Percentiles rank a stretch among this genome's conserved stretches.
Conservation (phyloP, 2,797 vertebrate species). For the Melanotaenia trifasciata region DNA sequence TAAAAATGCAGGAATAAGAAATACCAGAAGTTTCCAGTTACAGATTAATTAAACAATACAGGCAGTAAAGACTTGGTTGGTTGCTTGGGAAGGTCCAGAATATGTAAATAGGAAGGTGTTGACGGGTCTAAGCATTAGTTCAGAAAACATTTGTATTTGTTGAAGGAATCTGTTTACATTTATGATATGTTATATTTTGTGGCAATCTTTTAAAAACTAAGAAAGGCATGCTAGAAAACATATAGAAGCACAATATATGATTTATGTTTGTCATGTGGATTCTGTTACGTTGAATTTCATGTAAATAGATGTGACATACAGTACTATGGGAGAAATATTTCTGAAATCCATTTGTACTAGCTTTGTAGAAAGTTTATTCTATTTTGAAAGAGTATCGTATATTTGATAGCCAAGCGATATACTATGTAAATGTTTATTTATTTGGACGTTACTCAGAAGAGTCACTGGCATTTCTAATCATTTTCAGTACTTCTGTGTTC, state of each 20-base stretch:
- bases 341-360: constrained; percentile 80
- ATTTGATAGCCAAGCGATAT: constrained; percentile 78
- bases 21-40: background rate
- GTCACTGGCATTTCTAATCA: constrained; percentile 25
- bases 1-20: constrained; percentile 9
- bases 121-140: constrained; percentile 31
- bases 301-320: constrained; percentile 75
- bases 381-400: constrained; percentile 81
- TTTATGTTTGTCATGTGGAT: constrained; percentile 60
- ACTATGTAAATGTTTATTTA: constrained; percentile 74
- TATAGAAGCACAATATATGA: constrained; percentile 66
- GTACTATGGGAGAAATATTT: constrained; percentile 67
- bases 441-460: constrained; percentile 54
- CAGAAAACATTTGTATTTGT: constrained; percentile 36
- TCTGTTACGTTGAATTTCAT: constrained; percentile 70
- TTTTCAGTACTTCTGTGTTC: constrained; percentile 50
- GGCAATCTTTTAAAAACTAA: constrained; percentile 51
- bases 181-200: constrained; percentile 64
- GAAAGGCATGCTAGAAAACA: constrained; percentile 69
- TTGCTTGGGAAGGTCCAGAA: constrained; percentile 31
- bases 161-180: constrained; percentile 64
- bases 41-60: constrained; percentile 17
- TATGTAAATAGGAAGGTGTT: constrained; percentile 44
- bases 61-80: background rate
- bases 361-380: constrained; percentile 82